Percentiles rank a stretch among this genome's conserved stretches.
phyloP scores from a whole-genome alignment of 2,113 vertebrate genomes.

The Protobothrops mucrosquamatus region DNA sequence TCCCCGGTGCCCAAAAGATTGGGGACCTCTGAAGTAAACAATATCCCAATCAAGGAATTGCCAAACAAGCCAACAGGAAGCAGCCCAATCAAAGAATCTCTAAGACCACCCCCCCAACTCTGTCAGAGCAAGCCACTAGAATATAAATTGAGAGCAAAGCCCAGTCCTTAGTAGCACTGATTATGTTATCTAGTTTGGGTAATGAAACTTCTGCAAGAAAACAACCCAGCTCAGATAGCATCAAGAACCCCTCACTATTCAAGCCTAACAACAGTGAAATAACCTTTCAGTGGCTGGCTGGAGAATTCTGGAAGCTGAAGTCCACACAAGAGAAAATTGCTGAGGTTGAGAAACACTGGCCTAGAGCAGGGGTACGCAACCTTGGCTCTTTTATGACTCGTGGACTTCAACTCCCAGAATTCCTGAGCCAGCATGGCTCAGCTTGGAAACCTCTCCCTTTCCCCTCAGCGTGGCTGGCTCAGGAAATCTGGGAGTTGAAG shows the following conservation, averaged over 20 bases:
- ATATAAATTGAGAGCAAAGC: too few species aligned
- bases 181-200: not conserved
- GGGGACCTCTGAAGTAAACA: not conserved
- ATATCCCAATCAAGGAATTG: not conserved
- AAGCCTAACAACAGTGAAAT: not conserved
- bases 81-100: not conserved
- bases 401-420: too few species aligned
- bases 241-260: not conserved
- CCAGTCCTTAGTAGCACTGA: not conserved
- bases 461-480: too few species aligned
- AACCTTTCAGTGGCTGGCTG: too few species aligned
- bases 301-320: too few species aligned
- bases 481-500: too few species aligned
- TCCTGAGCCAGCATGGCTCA: too few species aligned
- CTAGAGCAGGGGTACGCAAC: not conserved
- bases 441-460: too few species aligned
- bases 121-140: too few species aligned
- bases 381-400: too few species aligned
- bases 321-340: not conserved
- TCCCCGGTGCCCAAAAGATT: too few species aligned
- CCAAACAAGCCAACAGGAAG: not conserved
- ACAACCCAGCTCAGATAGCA: not conserved
- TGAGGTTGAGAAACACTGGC: not conserved
- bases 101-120: too few species aligned
- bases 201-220: not conserved